Percentiles rank a stretch among this genome's conserved stretches.
phyloP scores from a whole-genome alignment of 2,888 invertebrate genomes.

The Cheiracanthium punctorium region DNA sequence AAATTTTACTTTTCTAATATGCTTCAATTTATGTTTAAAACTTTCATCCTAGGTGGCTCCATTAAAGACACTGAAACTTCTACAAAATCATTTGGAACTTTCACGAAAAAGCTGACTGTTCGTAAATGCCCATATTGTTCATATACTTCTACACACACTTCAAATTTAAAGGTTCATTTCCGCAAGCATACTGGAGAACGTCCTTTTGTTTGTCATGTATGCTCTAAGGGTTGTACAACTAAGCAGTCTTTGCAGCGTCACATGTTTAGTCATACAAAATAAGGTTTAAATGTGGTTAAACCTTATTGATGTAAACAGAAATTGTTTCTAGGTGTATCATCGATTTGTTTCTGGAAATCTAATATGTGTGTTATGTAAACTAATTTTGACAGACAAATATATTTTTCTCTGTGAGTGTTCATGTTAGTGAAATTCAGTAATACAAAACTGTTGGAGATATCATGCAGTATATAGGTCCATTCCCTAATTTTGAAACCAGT shows the following conservation, averaged over 20 bases:
- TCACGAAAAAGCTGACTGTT: not conserved
- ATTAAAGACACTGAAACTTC: not conserved
- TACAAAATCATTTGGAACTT: not conserved
- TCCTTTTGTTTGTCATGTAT: slow-evolving; percentile 1
- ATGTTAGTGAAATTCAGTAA: no score
- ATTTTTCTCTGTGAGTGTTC: no score
- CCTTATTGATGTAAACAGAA: no score
- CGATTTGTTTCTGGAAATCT: no score
- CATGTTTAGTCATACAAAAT: not conserved
- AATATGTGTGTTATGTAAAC: no score
- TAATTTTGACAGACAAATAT: no score
- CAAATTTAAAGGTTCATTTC: slow-evolving; percentile 11
- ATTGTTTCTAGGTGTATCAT: no score
- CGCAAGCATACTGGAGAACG: slow-evolving; percentile 32
- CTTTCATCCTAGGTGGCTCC: not conserved
- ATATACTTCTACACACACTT: not conserved
- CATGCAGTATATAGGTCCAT: no score
- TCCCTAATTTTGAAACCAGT: no score
- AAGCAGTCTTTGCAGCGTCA: not conserved
- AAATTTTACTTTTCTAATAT: not conserved
- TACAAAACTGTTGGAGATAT: no score
- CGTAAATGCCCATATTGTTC: slow-evolving; percentile 14
- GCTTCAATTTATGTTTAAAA: not conserved
- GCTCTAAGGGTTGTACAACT: not conserved
- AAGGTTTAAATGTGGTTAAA: no score